These are phyloP conservation scores for Stomatorhinus ivindoensis DNA, from an alignment of 2,113 vertebrate species.

Conservation along the genomic window DNA sequence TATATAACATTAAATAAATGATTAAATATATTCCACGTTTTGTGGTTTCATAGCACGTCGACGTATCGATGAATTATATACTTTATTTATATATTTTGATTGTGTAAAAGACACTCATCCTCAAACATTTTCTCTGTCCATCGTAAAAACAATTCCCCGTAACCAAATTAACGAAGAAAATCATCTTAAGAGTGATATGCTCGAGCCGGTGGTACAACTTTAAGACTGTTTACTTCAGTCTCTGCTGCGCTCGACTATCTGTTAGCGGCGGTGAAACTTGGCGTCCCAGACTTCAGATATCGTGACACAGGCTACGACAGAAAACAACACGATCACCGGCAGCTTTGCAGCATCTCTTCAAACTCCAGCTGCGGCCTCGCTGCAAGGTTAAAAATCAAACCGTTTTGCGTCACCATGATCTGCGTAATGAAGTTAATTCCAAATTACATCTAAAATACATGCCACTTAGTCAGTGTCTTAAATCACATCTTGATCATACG, in stretches of 20 bases:
- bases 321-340: neutral
- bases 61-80: neutral
- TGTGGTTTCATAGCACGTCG: neutral
- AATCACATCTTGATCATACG: neutral
- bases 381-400: neutral
- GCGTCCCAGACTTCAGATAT: neutral
- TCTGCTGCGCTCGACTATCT: neutral
- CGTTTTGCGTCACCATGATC: neutral
- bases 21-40: neutral
- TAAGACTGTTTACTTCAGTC: neutral
- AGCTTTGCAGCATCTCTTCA: neutral
- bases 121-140: neutral
- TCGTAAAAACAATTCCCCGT: neutral
- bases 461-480: neutral
- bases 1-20: neutral
- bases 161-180: neutral
- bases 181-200: neutral
- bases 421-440: neutral
- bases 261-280: neutral
- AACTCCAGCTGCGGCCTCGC: neutral
- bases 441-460: neutral
- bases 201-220: neutral
- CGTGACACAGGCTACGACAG: neutral
- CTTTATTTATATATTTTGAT: neutral
- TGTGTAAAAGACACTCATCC: neutral